Evolutionary conservation across 2,888 invertebrate species (phyloP).

Genomic region (Archips xylosteana): DNA sequence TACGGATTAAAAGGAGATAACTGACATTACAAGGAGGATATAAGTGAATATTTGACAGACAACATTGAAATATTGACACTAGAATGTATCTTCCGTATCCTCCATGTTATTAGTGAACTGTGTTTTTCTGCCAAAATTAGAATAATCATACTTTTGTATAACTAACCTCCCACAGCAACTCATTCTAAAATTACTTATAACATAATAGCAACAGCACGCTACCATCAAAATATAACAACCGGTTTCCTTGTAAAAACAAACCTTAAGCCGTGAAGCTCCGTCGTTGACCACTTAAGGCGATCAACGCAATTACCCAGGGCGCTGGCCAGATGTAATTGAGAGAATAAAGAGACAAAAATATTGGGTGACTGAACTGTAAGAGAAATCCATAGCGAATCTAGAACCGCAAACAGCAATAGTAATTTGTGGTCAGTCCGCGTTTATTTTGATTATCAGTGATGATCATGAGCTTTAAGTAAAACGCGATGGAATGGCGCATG

Average conservation of each 20-base stretch:
- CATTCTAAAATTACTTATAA: slow-evolving; percentile 4
- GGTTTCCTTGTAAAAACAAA: slow-evolving; percentile 47
- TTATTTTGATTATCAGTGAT: slow-evolving; percentile 33
- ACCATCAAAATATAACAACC: slow-evolving; percentile 46
- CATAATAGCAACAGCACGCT: slow-evolving; percentile 20
- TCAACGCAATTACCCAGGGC: slow-evolving; percentile 57
- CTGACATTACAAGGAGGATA: too few species aligned
- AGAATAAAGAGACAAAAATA: slow-evolving; percentile 48
- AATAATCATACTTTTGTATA: neutral
- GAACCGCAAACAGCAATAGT: slow-evolving; percentile 33
- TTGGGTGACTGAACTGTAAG: slow-evolving; percentile 41
- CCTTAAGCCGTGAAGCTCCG: slow-evolving; percentile 32
- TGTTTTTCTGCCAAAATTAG: neutral
- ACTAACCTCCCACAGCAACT: neutral
- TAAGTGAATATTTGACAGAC: too few species aligned
- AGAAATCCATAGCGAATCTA: slow-evolving; percentile 40
- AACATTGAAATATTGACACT: too few species aligned
- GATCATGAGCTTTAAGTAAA: slow-evolving; percentile 27
- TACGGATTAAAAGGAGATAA: neutral
- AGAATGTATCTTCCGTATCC: neutral
- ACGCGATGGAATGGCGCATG: slow-evolving; percentile 10
- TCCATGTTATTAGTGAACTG: neutral
- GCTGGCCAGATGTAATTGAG: slow-evolving; percentile 54
- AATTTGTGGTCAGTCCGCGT: slow-evolving; percentile 37
- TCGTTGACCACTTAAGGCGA: slow-evolving; percentile 58